A percentile compares a stretch with the other conserved stretches of the same genome.
These are phyloP conservation scores for Denticeps clupeoides DNA, from an alignment of 2,797 vertebrate genomes.

Conservation along the genomic window DNA sequence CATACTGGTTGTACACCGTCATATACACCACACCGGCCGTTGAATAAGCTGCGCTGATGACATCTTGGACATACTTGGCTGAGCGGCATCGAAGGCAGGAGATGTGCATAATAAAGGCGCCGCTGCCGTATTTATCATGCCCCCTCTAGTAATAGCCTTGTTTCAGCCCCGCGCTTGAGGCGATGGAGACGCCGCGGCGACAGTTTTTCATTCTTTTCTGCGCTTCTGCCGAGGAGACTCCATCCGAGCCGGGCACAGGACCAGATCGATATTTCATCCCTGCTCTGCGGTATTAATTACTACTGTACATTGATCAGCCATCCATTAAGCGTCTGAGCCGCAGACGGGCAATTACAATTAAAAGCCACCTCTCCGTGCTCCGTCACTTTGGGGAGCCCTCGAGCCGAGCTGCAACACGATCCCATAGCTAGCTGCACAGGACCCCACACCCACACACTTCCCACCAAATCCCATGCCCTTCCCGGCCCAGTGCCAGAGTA, in stretches of 20 bases:
- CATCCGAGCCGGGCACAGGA: conserved; percentile 2
- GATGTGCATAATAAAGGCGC: conserved; percentile 25
- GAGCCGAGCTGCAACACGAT: conserved; percentile 4
- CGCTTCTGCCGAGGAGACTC: conserved; percentile 12
- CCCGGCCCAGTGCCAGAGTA: too few species aligned
- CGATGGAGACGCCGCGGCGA: background rate
- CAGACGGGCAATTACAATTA: conserved; percentile 24
- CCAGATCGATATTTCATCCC: conserved; percentile 44
- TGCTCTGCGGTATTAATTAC: conserved; percentile 45
- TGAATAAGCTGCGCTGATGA: too few species aligned
- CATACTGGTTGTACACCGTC: too few species aligned
- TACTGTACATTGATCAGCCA: conserved; percentile 42
- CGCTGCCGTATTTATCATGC: conserved; percentile 39
- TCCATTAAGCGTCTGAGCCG: conserved; percentile 32
- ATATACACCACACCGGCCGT: too few species aligned
- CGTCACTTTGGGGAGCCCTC: background rate
- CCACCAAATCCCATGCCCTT: too few species aligned
- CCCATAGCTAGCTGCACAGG: conserved; percentile 11
- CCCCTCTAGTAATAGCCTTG: conserved; percentile 24
- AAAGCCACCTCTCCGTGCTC: background rate
- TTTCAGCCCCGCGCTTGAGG: conserved; percentile 22
- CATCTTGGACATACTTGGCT: too few species aligned
- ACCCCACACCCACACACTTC: too few species aligned
- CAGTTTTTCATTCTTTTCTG: conserved; percentile 25
- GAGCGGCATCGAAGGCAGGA: conserved; percentile 13